Percentiles rank a stretch among this genome's conserved stretches.
Conservation (phyloP, 1,140 invertebrate genomes). For the Drosophila pandora region DNA sequence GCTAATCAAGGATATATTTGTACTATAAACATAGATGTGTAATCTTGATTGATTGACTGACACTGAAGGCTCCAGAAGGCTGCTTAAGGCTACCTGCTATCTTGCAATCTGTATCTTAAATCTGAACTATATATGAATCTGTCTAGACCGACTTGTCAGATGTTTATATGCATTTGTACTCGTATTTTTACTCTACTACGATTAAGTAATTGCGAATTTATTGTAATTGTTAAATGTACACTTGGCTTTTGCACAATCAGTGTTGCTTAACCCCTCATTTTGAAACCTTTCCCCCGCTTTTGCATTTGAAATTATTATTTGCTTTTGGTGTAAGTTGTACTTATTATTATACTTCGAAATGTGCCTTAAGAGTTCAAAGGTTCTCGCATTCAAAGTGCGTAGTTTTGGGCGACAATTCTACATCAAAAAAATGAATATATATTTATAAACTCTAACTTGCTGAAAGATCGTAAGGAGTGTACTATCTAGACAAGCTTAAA, state of each 20-base stretch:
- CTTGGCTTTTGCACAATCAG: conserved; percentile 53
- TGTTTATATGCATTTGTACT: conserved; percentile 71
- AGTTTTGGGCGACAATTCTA: conserved; percentile 40
- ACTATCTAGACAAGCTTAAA: conserved; percentile 4
- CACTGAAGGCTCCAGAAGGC: conserved; percentile 72
- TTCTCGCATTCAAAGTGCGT: conserved; percentile 43
- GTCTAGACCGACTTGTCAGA: conserved; percentile 50
- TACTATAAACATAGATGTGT: conserved; percentile 52
- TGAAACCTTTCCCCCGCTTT: conserved; percentile 10
- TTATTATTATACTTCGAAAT: conserved; percentile 61
- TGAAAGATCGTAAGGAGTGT: conserved; percentile 27
- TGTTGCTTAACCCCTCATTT: conserved; percentile 36
- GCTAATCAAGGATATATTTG: conserved; percentile 25
- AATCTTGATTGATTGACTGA: conserved; percentile 81
- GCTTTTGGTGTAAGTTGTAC: conserved; percentile 56
- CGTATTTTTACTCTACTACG: conserved; percentile 53
- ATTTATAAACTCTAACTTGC: conserved; percentile 11
- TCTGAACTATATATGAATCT: conserved; percentile 39
- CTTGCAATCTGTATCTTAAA: conserved; percentile 39
- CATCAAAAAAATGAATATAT: conserved; percentile 13
- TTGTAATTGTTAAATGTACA: conserved; percentile 64
- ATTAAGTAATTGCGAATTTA: conserved; percentile 75
- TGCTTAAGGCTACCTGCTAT: conserved; percentile 45
- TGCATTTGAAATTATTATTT: conserved; percentile 30
- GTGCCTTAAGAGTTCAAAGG: conserved; percentile 76